A percentile compares a stretch with the other conserved stretches of the same genome.
Conservation (phyloP, 1,140 invertebrate species). For the Wasmannia auropunctata region DNA sequence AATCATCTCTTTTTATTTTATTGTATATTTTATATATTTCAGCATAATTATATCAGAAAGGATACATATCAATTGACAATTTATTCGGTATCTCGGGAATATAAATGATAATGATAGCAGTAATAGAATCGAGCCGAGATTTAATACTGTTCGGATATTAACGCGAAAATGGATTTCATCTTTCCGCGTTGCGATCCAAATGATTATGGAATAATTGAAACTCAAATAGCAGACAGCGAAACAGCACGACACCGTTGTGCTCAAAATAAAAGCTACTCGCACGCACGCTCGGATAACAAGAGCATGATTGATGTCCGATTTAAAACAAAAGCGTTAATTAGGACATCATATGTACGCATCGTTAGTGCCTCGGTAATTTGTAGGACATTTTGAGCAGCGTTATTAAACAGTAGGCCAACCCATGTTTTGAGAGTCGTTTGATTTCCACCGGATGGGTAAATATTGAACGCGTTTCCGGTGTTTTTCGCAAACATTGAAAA, state of each 20-base stretch:
- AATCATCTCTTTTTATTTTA: background rate
- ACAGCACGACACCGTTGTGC: background rate
- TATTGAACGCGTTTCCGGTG: conserved; percentile 44
- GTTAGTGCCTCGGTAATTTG: conserved; percentile 14
- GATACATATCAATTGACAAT: background rate
- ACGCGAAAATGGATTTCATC: conserved; percentile 13
- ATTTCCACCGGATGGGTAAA: conserved; percentile 52
- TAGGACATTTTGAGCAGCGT: conserved; percentile 40
- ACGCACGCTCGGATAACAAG: conserved; percentile 8
- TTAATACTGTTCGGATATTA: conserved; percentile 33
- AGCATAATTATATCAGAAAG: background rate
- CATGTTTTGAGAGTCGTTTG: conserved; percentile 43
- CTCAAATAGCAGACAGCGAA: background rate
- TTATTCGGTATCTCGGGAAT: conserved; percentile 23
- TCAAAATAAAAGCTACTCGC: conserved; percentile 33
- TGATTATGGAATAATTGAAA: conserved; percentile 45
- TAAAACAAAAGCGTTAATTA: conserved; percentile 52
- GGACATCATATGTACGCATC: conserved; percentile 7
- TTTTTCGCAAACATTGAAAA: conserved; percentile 38
- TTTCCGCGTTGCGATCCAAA: conserved; percentile 17
- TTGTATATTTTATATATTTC: background rate
- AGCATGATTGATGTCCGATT: conserved; percentile 3
- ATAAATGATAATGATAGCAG: conserved; percentile 19
- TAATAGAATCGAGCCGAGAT: background rate
- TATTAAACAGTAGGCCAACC: conserved; percentile 61